A percentile compares a stretch with the other conserved stretches of the same genome.
These are phyloP conservation scores for Megathymus violae DNA, from an alignment of 1,140 invertebrate genomes.

Conservation along the genomic window DNA sequence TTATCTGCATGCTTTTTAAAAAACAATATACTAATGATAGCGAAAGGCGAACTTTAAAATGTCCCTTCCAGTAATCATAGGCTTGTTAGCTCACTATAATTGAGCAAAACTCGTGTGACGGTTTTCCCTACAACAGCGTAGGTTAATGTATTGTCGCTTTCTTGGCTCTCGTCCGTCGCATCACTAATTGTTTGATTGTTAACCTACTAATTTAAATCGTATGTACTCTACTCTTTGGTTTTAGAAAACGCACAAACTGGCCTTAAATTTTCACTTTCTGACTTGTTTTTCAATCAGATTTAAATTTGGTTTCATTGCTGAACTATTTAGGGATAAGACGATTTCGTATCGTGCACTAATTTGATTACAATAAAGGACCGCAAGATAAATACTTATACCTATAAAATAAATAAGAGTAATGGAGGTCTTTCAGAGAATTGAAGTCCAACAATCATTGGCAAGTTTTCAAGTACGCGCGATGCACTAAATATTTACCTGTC, in stretches of 20 bases:
- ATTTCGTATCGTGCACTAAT: conserved; percentile 37
- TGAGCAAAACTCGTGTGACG: conserved; percentile 77
- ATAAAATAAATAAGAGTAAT: conserved; percentile 68
- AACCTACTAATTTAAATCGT: conserved; percentile 78
- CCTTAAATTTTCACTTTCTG: conserved; percentile 44
- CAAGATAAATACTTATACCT: conserved; percentile 55
- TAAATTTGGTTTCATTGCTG: conserved; percentile 22
- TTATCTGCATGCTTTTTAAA: not conserved
- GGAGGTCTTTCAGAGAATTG: conserved; percentile 68
- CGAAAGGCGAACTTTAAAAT: conserved; percentile 2
- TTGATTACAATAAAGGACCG: conserved; percentile 44
- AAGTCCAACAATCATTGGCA: conserved; percentile 77
- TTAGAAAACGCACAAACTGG: conserved; percentile 58
- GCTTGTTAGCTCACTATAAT: conserved; percentile 63
- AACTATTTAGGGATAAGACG: conserved; percentile 27
- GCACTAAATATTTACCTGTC: conserved; percentile 76
- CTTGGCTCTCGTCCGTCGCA: conserved; percentile 67
- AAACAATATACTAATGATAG: not conserved
- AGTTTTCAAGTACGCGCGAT: conserved; percentile 66
- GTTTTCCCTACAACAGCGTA: conserved; percentile 77
- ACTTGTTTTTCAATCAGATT: conserved; percentile 50
- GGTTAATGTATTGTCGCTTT: conserved; percentile 82
- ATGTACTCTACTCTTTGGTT: conserved; percentile 45
- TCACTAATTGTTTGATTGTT: conserved; percentile 78
- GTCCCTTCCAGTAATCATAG: conserved; percentile 46